A percentile compares a stretch with the other conserved stretches of the same genome.
phyloP scores from a whole-genome alignment of 2,888 invertebrate species.

The Malacosoma neustria region DNA sequence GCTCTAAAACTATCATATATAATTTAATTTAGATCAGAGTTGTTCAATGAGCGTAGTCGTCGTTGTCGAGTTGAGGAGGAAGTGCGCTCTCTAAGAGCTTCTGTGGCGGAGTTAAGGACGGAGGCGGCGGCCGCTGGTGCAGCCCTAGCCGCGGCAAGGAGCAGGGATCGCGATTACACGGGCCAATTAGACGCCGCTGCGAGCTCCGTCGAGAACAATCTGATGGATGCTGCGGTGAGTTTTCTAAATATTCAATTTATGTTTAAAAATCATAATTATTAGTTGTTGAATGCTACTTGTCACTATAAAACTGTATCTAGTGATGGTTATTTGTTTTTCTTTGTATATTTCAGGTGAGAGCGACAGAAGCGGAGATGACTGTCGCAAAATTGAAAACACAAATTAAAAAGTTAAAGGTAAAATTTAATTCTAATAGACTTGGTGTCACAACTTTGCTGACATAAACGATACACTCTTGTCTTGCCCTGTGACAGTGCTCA shows the following conservation, averaged over 20 bases:
- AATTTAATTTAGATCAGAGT: conserved; percentile 45
- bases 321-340: no score
- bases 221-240: conserved; percentile 25
- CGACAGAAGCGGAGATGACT: conserved; percentile 76
- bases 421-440: neutral
- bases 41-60: conserved; percentile 53
- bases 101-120: conserved; percentile 19
- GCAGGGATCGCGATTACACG: conserved; percentile 14
- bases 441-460: no score
- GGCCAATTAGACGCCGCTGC: conserved; percentile 21
- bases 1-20: no score
- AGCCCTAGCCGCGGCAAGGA: conserved; percentile 11
- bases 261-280: no score
- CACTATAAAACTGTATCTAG: no score
- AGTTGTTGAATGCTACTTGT: no score
- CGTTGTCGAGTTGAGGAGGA: conserved; percentile 51
- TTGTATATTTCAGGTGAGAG: conserved; percentile 69
- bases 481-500: no score
- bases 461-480: no score
- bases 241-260: no score
- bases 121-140: conserved; percentile 22
- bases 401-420: conserved; percentile 79
- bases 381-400: conserved; percentile 80
- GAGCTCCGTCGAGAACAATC: conserved; percentile 16
- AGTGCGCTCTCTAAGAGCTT: conserved; percentile 24